Evolutionary conservation across 2,113 vertebrate genomes (phyloP), one percentile per base, ranked within the genome.

Genomic region (Lepisosteus osseus): DNA sequence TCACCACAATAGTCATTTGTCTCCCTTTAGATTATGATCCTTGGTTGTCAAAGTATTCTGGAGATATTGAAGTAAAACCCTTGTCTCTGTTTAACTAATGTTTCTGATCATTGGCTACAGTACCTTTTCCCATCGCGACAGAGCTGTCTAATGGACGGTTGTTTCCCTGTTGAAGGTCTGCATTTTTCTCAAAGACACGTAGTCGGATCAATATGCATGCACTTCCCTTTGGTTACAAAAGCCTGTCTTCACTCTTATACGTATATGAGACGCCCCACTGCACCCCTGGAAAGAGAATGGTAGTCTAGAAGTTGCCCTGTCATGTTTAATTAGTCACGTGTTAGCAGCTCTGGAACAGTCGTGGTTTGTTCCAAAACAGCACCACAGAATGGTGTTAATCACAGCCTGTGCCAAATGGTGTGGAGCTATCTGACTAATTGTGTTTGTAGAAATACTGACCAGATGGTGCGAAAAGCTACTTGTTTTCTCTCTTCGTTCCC

Each of bases 401-500:
- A 76, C 80, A 79, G 82, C 79, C 65, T 63, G 67, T 80, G 64
- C 85, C 86, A 87, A 91, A 86, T 84, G 85, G 82, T 77, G 78
- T 87, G 79, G 78, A 83, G 72, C 62, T 56, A 67, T 76, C 76
- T 83, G 85, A 70, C 70, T 82, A 78, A 84, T 79, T 83, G 86
- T 82, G 84, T 80, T 77, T 64, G 71, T 69, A 85, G 76, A 82
- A 87, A 86, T 78, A 70, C 79, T 90, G 85, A 87, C 82, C 88
- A 91, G 88, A 90, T 90, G 85, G 80, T 79, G 88, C 87, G 76
- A 86, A 85, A 67, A 76, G 72, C 82, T 84, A 80, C 67, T 74
- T 79, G 74, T 76, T 88, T 84, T 78, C 89, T 80, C 82, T 72
- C 67, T 80, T 68, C 57, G 74, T 74, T 76, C 29, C 62, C 29